Conservation (phyloP, 2,113 vertebrate genomes). For the Rhabdornis inornatus region DNA sequence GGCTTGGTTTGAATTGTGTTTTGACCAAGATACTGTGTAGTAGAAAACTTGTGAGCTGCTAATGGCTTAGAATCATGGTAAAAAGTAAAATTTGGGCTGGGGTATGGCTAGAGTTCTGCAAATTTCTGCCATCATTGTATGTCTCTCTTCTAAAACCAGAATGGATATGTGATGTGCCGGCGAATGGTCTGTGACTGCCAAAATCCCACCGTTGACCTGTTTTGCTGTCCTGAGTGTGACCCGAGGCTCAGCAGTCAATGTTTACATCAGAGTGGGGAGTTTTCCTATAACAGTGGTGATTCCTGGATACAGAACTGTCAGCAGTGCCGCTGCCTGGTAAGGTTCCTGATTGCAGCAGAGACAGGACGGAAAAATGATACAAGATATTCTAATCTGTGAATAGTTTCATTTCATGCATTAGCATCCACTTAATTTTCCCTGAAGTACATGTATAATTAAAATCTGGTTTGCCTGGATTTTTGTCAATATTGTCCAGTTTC, state of each 20-base stretch:
- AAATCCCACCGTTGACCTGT: conserved; percentile 94
- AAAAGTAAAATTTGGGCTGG: background rate
- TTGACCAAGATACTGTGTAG: background rate
- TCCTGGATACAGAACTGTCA: conserved; percentile 96
- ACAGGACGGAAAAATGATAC: background rate
- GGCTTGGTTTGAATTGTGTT: background rate
- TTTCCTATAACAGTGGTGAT: conserved; percentile 91
- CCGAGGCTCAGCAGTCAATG: conserved; percentile 93
- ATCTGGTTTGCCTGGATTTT: background rate
- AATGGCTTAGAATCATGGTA: background rate
- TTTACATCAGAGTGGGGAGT: conserved; percentile 89
- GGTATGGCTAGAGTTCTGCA: background rate
- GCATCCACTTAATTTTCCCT: background rate
- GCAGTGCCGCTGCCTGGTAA: conserved; percentile 95
- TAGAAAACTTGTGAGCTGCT: background rate
- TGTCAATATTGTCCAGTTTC: background rate
- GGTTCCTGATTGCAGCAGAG: background rate
- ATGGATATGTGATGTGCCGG: conserved; percentile 92
- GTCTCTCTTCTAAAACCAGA: conserved; percentile 69
- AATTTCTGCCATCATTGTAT: background rate
- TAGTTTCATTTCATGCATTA: background rate
- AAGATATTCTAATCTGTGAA: background rate
- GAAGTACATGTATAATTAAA: background rate
- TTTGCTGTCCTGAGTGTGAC: conserved; percentile 97
- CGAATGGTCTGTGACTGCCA: conserved; percentile 98